These are phyloP conservation scores for Nowickia ferox DNA, from an alignment of 2,888 invertebrate genomes.

Conservation along the genomic window DNA sequence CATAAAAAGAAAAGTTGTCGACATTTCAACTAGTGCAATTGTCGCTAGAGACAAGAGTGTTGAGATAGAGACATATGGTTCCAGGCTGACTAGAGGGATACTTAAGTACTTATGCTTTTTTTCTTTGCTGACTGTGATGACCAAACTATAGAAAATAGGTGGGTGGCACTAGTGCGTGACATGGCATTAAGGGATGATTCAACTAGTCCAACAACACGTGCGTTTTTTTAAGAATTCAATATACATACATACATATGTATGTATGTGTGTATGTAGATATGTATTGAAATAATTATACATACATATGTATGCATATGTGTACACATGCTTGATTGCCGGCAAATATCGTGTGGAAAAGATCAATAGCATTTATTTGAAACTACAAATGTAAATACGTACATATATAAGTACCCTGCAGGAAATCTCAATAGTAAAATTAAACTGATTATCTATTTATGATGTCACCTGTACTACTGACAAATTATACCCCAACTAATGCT, in stretches of 20 bases:
- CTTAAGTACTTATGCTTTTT: too few species aligned
- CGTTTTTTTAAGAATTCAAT: too few species aligned
- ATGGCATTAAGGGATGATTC: constrained; percentile 46
- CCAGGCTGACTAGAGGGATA: not conserved
- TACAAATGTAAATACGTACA: not conserved
- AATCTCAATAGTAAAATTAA: too few species aligned
- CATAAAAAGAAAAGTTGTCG: too few species aligned
- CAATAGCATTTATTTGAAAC: constrained; percentile 35
- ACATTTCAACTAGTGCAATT: too few species aligned
- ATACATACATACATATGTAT: not conserved
- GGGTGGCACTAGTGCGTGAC: constrained; percentile 63
- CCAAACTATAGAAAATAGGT: constrained; percentile 55
- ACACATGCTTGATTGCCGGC: not conserved
- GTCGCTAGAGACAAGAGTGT: too few species aligned
- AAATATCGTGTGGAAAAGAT: constrained; percentile 38
- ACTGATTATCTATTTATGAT: too few species aligned
- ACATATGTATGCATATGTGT: not conserved
- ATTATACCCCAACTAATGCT: too few species aligned
- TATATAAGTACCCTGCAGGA: not conserved
- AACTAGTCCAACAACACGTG: constrained; percentile 17
- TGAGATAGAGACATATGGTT: too few species aligned
- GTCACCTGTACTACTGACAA: too few species aligned
- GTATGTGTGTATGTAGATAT: not conserved
- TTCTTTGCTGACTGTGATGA: constrained; percentile 42
- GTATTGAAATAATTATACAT: not conserved